These are phyloP conservation scores for Lepisosteus osseus DNA, from an alignment of 2,113 vertebrate genomes.

Conservation along the genomic window DNA sequence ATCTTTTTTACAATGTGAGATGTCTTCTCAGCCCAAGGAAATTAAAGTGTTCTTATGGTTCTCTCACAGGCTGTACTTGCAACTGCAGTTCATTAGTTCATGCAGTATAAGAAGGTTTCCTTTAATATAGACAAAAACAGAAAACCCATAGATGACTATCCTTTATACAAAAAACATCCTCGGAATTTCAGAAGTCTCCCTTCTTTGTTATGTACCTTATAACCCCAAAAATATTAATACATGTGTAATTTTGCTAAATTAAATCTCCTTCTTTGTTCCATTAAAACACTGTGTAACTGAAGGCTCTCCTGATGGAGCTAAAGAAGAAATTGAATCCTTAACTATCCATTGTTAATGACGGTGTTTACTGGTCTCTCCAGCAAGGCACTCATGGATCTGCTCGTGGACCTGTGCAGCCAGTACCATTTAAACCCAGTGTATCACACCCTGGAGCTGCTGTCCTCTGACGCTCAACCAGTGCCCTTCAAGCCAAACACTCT, in stretches of 20 bases:
- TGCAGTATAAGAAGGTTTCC: too few relatives aligned
- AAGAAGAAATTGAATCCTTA: slow-evolving; percentile 36
- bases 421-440: slow-evolving; percentile 86
- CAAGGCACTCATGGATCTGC: slow-evolving; percentile 91
- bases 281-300: slow-evolving; percentile 27
- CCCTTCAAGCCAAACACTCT: slow-evolving; percentile 88
- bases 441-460: slow-evolving; percentile 81
- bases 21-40: neutral
- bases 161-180: too few relatives aligned
- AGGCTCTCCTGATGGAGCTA: slow-evolving; percentile 34
- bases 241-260: too few relatives aligned
- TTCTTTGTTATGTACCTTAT: too few relatives aligned
- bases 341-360: neutral
- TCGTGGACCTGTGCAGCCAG: slow-evolving; percentile 89
- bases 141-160: too few relatives aligned
- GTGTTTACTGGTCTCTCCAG: slow-evolving; percentile 56
- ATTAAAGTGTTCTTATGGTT: neutral
- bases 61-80: neutral
- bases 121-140: too few relatives aligned
- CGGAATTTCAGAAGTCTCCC: too few relatives aligned
- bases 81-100: too few relatives aligned
- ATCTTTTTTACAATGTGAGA: slow-evolving; percentile 13
- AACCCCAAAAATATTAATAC: too few relatives aligned
- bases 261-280: too few relatives aligned
- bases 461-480: slow-evolving; percentile 67